These are phyloP conservation scores for Gerris buenoi DNA, from an alignment of 1,140 invertebrate genomes.

Conservation along the genomic window DNA sequence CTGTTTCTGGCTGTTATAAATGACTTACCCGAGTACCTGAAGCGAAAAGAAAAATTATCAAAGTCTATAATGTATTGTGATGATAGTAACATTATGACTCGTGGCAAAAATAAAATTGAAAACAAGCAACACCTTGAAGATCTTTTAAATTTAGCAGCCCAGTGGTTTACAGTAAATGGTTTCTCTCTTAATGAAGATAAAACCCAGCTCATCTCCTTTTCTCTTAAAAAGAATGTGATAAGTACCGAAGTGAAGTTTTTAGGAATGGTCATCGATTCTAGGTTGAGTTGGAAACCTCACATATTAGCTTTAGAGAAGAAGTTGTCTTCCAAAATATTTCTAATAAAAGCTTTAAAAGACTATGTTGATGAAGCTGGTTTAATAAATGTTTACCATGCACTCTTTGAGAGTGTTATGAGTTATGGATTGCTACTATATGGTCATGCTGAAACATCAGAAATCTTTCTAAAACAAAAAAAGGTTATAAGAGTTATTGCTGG, in stretches of 20 bases:
- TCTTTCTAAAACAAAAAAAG: neutral
- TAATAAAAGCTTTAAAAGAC: neutral
- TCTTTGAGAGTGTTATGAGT: neutral
- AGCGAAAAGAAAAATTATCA: neutral
- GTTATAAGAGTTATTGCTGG: neutral
- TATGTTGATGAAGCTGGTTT: neutral
- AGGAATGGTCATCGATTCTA: neutral
- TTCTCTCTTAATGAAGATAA: neutral
- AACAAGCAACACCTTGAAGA: neutral
- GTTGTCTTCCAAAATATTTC: neutral
- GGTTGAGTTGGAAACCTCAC: neutral
- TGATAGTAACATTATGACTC: neutral
- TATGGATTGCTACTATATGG: neutral
- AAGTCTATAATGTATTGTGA: neutral
- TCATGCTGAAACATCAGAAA: neutral
- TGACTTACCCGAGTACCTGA: too few relatives aligned
- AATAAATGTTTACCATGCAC: neutral
- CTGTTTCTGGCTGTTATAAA: too few relatives aligned
- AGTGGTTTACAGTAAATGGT: neutral
- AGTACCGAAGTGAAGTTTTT: neutral
- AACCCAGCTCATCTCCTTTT: neutral
- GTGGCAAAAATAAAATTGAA: neutral
- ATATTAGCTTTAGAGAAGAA: neutral
- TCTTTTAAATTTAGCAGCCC: neutral
- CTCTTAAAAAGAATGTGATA: neutral